These are phyloP conservation scores for Chrysochloris asiatica DNA, from an alignment of 2,113 vertebrate species.

Conservation along the genomic window DNA sequence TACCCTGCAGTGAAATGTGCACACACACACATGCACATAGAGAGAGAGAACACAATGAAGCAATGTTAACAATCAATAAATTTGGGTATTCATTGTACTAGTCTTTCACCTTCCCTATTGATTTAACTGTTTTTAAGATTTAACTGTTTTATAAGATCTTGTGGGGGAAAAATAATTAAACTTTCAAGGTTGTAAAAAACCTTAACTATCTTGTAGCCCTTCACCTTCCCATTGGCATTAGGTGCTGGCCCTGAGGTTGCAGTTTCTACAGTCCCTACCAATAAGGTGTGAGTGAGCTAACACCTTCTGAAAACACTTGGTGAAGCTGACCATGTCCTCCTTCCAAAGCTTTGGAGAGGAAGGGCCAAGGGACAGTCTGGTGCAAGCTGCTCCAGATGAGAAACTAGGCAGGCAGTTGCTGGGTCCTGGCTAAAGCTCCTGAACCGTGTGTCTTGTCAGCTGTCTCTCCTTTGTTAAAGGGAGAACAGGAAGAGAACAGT, in stretches of 20 bases:
- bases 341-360: neutral
- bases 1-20: no score
- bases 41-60: no score
- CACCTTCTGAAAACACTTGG: neutral
- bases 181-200: neutral
- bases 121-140: neutral
- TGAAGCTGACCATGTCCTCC: neutral
- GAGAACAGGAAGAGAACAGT: constrained; percentile 56
- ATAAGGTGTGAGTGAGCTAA: neutral
- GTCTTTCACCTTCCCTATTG: neutral
- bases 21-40: no score
- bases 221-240: no score
- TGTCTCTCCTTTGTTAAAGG: constrained; percentile 45
- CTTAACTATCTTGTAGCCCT: neutral
- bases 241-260: neutral
- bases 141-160: neutral
- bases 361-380: neutral
- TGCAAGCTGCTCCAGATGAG: neutral
- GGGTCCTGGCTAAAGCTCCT: neutral
- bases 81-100: neutral
- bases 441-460: constrained; percentile 41
- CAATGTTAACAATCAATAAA: neutral
- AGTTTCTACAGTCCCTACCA: neutral
- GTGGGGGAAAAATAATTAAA: neutral
- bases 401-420: neutral